Evolutionary conservation across 2,888 invertebrate genomes (phyloP), one percentile per base, ranked within the genome.

Genomic region (Mimumesa dahlbomi): DNA sequence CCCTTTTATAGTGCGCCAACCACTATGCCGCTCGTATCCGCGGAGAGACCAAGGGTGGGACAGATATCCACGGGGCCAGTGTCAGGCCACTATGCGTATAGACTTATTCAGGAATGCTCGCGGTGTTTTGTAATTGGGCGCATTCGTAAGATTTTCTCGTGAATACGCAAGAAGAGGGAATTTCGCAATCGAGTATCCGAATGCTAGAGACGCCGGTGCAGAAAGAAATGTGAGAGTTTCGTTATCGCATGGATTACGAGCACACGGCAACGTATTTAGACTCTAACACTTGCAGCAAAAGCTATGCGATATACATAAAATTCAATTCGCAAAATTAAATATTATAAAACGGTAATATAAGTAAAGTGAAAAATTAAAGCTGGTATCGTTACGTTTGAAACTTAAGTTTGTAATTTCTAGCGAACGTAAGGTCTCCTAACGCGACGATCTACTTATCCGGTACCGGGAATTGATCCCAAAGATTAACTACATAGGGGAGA

Each of bases 21-120:
- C 58, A 75, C 65, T 72, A 67, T 54, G 53, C 66, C 56, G 49
- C 58, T 70, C 49, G 48, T 63, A 71, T 52, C 25, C 46, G 34
- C 16, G 52, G 64, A 40, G 49, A 63, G 59, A 66, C 66, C 14
- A 31, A 59, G 48, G 69, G 59, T 54, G 71, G 45, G 57, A 57
- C 57, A 70, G 68, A 73, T 74, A 73, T 64, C 49, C 65, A 57
- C 65, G 65, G 62, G 53, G 74, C 67, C 78, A 80, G 67, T 78
- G 71, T 91, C 91, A 91, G 91, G 91, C 69, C 65, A 73, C 64
- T 70, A 73, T 65, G 66, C 53, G 59, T 64, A 62, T 43, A 61
- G 65, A 68, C 66, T 75, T 79, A 63, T 75, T 72, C 61, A 72
- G 68, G 65, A 77, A 86, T 87, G 83, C 79, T 81, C 75, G 73